These are phyloP conservation scores for Melanogrammus aeglefinus DNA, from an alignment of 2,797 vertebrate species.

Conservation along the genomic window DNA sequence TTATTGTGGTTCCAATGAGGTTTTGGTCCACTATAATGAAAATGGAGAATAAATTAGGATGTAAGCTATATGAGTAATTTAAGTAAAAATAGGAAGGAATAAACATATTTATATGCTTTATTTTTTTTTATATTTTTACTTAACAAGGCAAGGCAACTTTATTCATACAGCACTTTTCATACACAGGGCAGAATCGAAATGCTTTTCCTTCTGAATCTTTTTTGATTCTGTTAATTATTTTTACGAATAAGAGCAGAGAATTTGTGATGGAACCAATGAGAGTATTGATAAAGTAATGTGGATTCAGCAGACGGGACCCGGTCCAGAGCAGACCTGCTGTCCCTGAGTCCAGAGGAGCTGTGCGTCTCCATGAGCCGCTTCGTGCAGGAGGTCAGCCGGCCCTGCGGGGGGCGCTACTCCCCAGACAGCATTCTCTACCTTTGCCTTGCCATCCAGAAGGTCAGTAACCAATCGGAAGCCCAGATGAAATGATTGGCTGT, in stretches of 20 bases:
- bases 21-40: too few species aligned
- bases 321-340: constrained; percentile 84
- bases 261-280: not conserved
- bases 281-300: not conserved
- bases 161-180: too few species aligned
- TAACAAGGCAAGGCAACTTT: too few species aligned
- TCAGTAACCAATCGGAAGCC: constrained; percentile 60
- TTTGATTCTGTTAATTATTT: too few species aligned
- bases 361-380: constrained; percentile 83
- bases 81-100: too few species aligned
- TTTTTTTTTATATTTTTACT: too few species aligned
- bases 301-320: constrained; percentile 52
- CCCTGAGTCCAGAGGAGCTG: constrained; percentile 82
- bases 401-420: constrained; percentile 88
- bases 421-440: constrained; percentile 98
- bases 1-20: too few species aligned
- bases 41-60: too few species aligned
- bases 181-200: too few species aligned
- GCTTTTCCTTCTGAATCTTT: too few species aligned
- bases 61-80: too few species aligned
- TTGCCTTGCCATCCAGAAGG: constrained; percentile 97
- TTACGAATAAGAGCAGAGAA: not conserved
- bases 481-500: not conserved
- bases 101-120: too few species aligned
- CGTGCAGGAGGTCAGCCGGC: constrained; percentile 87